phyloP scores from a whole-genome alignment of 2,888 invertebrate species.

The Hirtodrosophila duncani region DNA sequence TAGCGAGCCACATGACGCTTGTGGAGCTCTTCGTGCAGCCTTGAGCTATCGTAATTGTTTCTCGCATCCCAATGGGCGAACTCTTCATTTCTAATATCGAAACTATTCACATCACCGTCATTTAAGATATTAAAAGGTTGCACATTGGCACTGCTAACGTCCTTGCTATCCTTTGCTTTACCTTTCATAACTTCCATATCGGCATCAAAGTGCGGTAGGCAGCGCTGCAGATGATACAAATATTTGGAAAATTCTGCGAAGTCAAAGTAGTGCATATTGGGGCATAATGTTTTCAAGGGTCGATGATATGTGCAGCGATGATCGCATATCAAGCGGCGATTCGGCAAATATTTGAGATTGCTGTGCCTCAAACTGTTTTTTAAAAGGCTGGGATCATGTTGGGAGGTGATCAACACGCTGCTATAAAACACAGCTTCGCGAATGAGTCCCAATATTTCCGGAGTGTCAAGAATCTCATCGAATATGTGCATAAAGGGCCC shows the following conservation, averaged over 20 bases:
- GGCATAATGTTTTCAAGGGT: not conserved
- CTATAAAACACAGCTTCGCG: conserved; percentile 3
- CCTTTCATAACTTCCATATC: too few relatives aligned
- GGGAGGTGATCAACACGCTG: conserved; percentile 1
- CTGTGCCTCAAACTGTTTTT: not conserved
- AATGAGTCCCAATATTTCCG: not conserved
- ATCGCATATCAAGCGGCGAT: conserved; percentile 5
- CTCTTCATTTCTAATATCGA: too few relatives aligned
- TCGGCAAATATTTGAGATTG: not conserved
- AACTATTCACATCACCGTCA: too few relatives aligned
- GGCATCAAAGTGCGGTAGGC: not conserved
- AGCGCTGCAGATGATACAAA: not conserved
- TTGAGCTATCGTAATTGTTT: too few relatives aligned
- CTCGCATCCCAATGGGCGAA: too few relatives aligned
- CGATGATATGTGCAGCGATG: not conserved
- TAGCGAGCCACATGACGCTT: too few relatives aligned
- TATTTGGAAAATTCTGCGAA: not conserved
- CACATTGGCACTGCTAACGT: too few relatives aligned
- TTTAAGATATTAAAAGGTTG: too few relatives aligned
- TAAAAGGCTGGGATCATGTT: not conserved
- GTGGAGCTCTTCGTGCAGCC: too few relatives aligned
- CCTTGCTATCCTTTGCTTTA: not conserved
- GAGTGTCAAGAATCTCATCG: not conserved
- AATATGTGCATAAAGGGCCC: not conserved
- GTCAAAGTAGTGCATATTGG: conserved; percentile 7